These are phyloP conservation scores for Pseudochaenichthys georgianus DNA, from an alignment of 2,797 vertebrate genomes.

Conservation along the genomic window DNA sequence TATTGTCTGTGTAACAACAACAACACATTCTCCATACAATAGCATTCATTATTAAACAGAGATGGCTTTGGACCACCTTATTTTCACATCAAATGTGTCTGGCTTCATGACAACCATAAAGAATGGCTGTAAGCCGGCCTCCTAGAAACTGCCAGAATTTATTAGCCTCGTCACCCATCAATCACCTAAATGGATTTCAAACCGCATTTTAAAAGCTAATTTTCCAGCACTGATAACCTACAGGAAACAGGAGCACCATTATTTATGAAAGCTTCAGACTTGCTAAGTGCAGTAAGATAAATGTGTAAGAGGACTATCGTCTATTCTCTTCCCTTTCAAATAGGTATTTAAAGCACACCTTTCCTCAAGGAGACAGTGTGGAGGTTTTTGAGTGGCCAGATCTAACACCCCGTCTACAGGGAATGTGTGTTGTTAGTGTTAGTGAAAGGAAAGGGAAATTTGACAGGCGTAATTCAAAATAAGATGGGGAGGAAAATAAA, in stretches of 20 bases:
- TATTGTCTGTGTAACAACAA: slow-evolving; percentile 58
- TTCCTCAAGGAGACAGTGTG: slow-evolving; percentile 49
- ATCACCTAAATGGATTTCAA: slow-evolving; percentile 90
- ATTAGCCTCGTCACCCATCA: slow-evolving; percentile 87
- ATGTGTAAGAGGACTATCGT: slow-evolving; percentile 63
- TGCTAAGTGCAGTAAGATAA: slow-evolving; percentile 82
- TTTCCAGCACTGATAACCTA: slow-evolving; percentile 88
- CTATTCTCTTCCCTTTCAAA: slow-evolving; percentile 58
- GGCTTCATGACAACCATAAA: slow-evolving; percentile 85
- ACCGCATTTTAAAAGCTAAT: slow-evolving; percentile 92
- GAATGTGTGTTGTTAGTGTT: slow-evolving; percentile 75
- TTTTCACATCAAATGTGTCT: slow-evolving; percentile 80
- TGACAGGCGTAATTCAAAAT: slow-evolving; percentile 75
- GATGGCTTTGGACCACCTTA: slow-evolving; percentile 76
- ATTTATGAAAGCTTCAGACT: slow-evolving; percentile 84
- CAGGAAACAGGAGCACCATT: slow-evolving; percentile 82
- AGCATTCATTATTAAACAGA: slow-evolving; percentile 73
- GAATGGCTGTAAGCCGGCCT: slow-evolving; percentile 78
- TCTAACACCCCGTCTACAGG: slow-evolving; percentile 68
- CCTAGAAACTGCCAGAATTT: slow-evolving; percentile 85
- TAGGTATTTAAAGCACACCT: slow-evolving; percentile 75
- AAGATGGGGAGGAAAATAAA: slow-evolving; percentile 59
- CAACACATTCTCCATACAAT: slow-evolving; percentile 76
- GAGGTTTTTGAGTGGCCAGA: slow-evolving; percentile 60
- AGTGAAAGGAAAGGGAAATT: slow-evolving; percentile 61